These are phyloP conservation scores for Bradysia coprophila DNA, from an alignment of 1,140 invertebrate genomes.

Conservation along the genomic window DNA sequence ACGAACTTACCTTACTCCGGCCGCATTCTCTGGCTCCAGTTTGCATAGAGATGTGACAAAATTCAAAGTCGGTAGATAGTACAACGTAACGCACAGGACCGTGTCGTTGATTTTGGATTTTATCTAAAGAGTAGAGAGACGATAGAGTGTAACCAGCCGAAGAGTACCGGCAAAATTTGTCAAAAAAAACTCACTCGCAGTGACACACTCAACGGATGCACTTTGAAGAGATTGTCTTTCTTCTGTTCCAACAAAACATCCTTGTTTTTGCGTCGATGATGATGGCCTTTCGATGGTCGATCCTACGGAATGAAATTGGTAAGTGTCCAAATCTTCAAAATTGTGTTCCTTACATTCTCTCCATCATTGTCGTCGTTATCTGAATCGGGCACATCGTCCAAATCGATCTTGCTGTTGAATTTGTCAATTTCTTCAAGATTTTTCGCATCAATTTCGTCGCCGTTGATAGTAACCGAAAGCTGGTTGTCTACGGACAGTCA, in stretches of 20 bases:
- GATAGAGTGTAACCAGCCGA: no score
- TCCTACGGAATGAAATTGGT: slow-evolving; percentile 11
- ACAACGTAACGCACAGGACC: background rate
- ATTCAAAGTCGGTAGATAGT: slow-evolving; percentile 36
- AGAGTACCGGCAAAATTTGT: no score
- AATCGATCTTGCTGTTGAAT: slow-evolving; percentile 17
- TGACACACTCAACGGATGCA: slow-evolving; percentile 52
- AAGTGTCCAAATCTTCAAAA: slow-evolving; percentile 22
- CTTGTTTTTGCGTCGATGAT: slow-evolving; percentile 36
- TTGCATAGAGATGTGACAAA: slow-evolving; percentile 31
- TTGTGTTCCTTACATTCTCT: slow-evolving; percentile 2
- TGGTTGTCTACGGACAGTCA: slow-evolving; percentile 9
- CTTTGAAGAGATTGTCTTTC: slow-evolving; percentile 43
- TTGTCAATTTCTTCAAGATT: slow-evolving; percentile 40
- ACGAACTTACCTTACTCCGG: no score
- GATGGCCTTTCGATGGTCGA: slow-evolving; percentile 30
- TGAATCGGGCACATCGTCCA: slow-evolving; percentile 15
- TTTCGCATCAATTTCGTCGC: slow-evolving; percentile 66
- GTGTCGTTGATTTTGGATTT: background rate
- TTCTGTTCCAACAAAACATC: slow-evolving; percentile 32
- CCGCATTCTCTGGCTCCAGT: no score
- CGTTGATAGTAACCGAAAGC: slow-evolving; percentile 41
- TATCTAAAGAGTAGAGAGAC: slow-evolving; percentile 35
- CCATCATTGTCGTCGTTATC: slow-evolving; percentile 21
- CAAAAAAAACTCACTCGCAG: slow-evolving; percentile 27